phyloP scores from a whole-genome alignment of 2,113 vertebrate species.

The Lycocorax pyrrhopterus region DNA sequence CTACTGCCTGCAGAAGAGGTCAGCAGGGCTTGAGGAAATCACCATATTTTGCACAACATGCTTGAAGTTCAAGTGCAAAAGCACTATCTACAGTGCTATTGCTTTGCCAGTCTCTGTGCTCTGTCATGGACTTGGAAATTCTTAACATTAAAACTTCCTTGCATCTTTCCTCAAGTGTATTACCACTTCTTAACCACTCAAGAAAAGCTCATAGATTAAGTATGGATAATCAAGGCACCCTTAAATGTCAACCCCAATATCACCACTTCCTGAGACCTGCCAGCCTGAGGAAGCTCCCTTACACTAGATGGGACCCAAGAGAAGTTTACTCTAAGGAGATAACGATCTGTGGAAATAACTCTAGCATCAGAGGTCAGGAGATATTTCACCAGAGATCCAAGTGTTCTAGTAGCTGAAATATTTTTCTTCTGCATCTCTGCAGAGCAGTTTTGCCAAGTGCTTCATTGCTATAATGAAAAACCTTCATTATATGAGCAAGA shows the following conservation, averaged over 20 bases:
- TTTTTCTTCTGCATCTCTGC: neutral
- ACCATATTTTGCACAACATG: neutral
- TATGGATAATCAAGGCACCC: neutral
- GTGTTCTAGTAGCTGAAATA: neutral
- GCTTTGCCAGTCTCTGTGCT: neutral
- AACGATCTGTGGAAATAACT: neutral
- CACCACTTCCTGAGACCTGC: neutral
- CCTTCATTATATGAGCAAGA: neutral
- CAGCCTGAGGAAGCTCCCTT: neutral
- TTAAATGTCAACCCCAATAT: neutral
- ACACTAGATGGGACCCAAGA: neutral
- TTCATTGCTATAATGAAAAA: neutral
- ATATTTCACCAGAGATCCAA: neutral
- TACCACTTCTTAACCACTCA: neutral
- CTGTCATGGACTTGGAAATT: neutral
- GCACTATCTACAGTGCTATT: neutral
- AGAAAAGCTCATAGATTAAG: neutral
- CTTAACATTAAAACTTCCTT: neutral
- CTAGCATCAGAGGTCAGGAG: neutral
- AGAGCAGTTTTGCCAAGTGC: neutral
- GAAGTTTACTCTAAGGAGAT: neutral
- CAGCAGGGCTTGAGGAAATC: neutral
- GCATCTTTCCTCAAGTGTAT: neutral
- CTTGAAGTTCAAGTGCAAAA: neutral
- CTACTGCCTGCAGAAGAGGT: neutral